These are phyloP conservation scores for Xanthia icteritia DNA, from an alignment of 2,888 invertebrate genomes.

Conservation along the genomic window DNA sequence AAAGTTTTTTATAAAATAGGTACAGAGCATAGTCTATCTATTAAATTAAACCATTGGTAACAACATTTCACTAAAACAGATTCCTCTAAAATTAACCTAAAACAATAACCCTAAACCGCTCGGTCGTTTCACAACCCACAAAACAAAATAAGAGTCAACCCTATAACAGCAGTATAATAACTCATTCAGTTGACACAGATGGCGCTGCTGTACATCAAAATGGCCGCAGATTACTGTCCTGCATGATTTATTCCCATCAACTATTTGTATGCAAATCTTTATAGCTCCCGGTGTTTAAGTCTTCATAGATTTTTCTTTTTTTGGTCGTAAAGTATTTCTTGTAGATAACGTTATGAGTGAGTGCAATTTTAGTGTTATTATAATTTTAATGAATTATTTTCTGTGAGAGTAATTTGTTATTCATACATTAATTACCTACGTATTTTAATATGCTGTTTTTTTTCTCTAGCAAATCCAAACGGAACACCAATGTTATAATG, in stretches of 20 bases:
- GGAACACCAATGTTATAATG: too few species aligned
- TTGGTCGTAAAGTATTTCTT: constrained; percentile 44
- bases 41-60: background rate
- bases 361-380: constrained; percentile 34
- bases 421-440: background rate
- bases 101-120: constrained; percentile 43
- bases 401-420: background rate
- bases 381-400: constrained; percentile 24
- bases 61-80: constrained; percentile 5
- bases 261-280: constrained; percentile 83
- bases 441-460: background rate
- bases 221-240: constrained; percentile 87
- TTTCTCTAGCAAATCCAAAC: background rate
- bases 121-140: constrained; percentile 29
- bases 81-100: constrained; percentile 14
- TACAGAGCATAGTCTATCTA: background rate
- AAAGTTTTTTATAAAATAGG: too few species aligned
- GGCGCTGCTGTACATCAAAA: constrained; percentile 89
- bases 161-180: constrained; percentile 83
- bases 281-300: constrained; percentile 74
- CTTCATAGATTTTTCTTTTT: constrained; percentile 61
- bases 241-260: constrained; percentile 87
- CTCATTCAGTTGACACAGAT: constrained; percentile 90
- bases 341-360: constrained; percentile 43
- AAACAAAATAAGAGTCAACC: constrained; percentile 69